A percentile compares a stretch with the other conserved stretches of the same genome.
These are phyloP conservation scores for Branchipolynoe longqiensis DNA, from an alignment of 2,888 invertebrate genomes.

Conservation along the genomic window DNA sequence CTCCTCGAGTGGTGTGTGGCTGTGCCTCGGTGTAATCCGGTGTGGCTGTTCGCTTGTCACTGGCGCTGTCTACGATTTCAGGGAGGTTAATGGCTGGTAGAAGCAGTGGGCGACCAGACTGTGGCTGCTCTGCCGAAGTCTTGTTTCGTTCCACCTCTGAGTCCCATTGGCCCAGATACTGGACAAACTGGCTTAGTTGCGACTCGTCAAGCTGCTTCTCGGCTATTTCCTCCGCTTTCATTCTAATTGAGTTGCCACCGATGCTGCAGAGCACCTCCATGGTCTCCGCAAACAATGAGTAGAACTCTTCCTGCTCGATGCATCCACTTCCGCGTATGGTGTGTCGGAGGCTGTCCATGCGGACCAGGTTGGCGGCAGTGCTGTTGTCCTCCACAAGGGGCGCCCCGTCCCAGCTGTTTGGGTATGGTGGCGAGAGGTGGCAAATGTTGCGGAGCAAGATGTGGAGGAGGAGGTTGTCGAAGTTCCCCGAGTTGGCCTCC, in stretches of 20 bases:
- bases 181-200: neutral
- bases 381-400: slow-evolving; percentile 74
- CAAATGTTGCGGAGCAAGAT: slow-evolving; percentile 76
- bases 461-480: slow-evolving; percentile 72
- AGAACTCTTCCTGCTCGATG: slow-evolving; percentile 13
- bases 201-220: neutral
- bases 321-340: neutral
- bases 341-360: slow-evolving; percentile 67
- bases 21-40: no score
- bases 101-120: no score
- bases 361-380: slow-evolving; percentile 75
- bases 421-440: slow-evolving; percentile 78
- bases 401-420: slow-evolving; percentile 75
- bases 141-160: neutral
- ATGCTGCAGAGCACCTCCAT: neutral
- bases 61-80: no score
- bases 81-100: no score
- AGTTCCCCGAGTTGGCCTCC: slow-evolving; percentile 71
- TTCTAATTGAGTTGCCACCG: neutral
- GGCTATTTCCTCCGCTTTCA: neutral
- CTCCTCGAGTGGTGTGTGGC: no score
- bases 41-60: no score
- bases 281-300: neutral
- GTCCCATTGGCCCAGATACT: slow-evolving; percentile 1
- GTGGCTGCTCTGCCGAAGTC: no score